Evolutionary conservation across 1,140 invertebrate genomes (phyloP).

Genomic region (Lasioglossum albipes): DNA sequence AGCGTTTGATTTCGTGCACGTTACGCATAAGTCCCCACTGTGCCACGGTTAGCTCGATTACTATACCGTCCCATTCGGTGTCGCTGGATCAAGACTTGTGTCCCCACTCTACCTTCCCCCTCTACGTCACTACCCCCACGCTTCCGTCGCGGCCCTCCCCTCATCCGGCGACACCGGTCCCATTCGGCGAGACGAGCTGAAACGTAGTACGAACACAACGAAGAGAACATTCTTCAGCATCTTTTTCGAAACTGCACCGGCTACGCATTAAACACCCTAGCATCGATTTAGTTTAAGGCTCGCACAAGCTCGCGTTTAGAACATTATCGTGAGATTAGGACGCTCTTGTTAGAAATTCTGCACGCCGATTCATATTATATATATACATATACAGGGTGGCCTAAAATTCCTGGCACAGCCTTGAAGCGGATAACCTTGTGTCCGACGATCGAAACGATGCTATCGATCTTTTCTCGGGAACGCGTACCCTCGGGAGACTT

Average conservation of each 20-base stretch:
- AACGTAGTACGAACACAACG: constrained; percentile 1
- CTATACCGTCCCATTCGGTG: neutral
- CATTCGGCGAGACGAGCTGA: neutral
- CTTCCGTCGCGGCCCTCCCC: too few species aligned
- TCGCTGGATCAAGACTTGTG: too few species aligned
- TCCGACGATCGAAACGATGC: too few species aligned
- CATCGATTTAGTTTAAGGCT: constrained; percentile 7
- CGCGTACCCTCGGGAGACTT: too few species aligned
- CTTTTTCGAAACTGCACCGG: neutral
- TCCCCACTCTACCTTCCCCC: too few species aligned
- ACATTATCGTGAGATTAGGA: neutral
- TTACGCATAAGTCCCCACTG: neutral
- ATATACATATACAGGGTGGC: too few species aligned
- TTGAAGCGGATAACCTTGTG: too few species aligned
- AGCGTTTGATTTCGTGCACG: constrained; percentile 25
- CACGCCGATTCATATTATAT: neutral
- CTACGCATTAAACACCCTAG: neutral
- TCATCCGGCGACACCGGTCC: neutral
- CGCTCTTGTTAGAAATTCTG: neutral
- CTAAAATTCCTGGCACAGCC: too few species aligned
- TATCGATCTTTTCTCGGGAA: too few species aligned
- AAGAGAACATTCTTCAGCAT: constrained; percentile 12
- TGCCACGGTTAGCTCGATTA: neutral
- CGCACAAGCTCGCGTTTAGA: neutral
- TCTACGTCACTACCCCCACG: too few species aligned